Base-by-base conservation (phyloP, 2,888 invertebrate genomes). In the Fissipunctia ypsillon region DNA sequence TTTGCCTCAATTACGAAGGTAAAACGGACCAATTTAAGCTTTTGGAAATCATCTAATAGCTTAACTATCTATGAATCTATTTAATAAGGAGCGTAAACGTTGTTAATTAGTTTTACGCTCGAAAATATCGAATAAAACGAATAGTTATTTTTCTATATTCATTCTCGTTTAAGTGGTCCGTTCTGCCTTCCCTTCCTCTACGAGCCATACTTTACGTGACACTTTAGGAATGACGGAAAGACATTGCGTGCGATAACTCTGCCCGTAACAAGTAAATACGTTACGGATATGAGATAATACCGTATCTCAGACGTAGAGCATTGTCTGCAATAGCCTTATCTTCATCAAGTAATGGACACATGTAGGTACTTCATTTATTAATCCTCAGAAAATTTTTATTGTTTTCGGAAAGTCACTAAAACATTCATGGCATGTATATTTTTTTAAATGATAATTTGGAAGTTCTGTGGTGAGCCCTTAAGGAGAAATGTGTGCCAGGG, bases 261-360 rank as follows among this genome's bases (percentile, higher is more conserved):
- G 35, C 9, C 12, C 25, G 57, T 67, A 73, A 68, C 66, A 35
- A 78, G 50, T 67, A 59, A 67, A 64, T 56, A 41, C 31, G 60
- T 59, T 38, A 41, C 80, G 83, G 83, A 79, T 83, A 56, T 81
- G 43, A 83, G 52, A 61, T 83, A 73, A 83, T 61, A 56, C 22
- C 28, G 19, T 14, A 28, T n/a, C n/a, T n/a, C 0, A 50, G 3
- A 19, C 19, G 48, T 67, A n/a, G 19, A 19, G 45, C 16, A 68
- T 65, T 73, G 70, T 83, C 64, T 68, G 35, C 3, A 50, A 60
- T 22, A 41, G 38, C 5, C n/a, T 19, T 73, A 83, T 79, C 83
- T 61, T 2, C 22, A 57, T 68, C 67, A 73, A 31, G 52, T 66
- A 77, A 66, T 63, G 16, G 43, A 66, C 31, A 52, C 45, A 66